Percentiles rank a stretch among this genome's conserved stretches.
Conservation (phyloP, 2,888 invertebrate genomes). For the Gastracanthus pulcherrimus region DNA sequence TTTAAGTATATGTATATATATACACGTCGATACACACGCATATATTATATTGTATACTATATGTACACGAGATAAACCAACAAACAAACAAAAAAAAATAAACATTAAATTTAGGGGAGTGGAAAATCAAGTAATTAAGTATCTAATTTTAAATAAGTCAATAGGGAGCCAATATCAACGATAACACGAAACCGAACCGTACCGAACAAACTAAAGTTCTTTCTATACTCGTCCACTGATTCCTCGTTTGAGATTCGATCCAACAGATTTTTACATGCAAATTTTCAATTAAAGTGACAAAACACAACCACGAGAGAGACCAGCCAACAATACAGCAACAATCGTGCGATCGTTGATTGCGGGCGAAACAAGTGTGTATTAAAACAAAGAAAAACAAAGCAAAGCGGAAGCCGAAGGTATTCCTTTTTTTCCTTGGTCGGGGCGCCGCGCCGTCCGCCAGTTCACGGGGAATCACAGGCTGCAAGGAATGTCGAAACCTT, state of each 20-base stretch:
- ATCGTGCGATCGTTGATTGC: constrained; percentile 13
- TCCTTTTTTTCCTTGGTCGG: constrained; percentile 1
- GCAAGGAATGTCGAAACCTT: constrained; percentile 17
- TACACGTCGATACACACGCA: constrained; percentile 50
- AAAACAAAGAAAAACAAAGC: no score
- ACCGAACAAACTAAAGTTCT: background rate
- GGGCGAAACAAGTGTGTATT: background rate
- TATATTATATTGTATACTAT: constrained; percentile 62
- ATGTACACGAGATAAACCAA: constrained; percentile 62
- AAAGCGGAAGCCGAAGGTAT: constrained; percentile 20
- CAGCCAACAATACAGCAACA: background rate
- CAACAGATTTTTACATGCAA: background rate
- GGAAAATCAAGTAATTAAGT: constrained; percentile 57
- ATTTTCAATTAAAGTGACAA: background rate
- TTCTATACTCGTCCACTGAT: background rate
- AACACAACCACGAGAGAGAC: no score
- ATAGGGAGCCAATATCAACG: constrained; percentile 28
- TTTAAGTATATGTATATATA: constrained; percentile 44
- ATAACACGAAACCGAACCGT: constrained; percentile 10
- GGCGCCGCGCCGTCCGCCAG: no score
- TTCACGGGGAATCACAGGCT: no score
- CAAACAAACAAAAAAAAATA: constrained; percentile 53
- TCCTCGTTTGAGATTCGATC: no score
- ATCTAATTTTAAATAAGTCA: constrained; percentile 58
- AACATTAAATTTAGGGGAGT: constrained; percentile 32